A percentile compares a stretch with the other conserved stretches of the same genome.
Conservation (phyloP, 2,888 invertebrate species). For the Archaeoteleia sp. region DNA sequence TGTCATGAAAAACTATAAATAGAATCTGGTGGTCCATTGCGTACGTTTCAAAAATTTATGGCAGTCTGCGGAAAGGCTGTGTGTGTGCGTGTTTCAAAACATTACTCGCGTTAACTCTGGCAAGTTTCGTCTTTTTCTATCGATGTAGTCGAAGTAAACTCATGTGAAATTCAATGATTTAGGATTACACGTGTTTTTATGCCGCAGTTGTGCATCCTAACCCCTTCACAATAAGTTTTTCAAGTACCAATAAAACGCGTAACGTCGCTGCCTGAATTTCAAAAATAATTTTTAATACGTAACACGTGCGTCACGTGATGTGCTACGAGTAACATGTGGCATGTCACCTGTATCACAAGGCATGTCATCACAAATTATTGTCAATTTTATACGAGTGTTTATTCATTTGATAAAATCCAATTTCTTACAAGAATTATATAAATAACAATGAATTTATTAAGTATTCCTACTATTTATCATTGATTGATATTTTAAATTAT, state of each 20-base stretch:
- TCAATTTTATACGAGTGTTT: constrained; percentile 24
- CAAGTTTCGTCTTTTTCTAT: constrained; percentile 13
- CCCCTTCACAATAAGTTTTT: constrained; percentile 22
- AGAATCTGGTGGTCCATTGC: constrained; percentile 13
- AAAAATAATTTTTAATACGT: constrained; percentile 21
- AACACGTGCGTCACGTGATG: constrained; percentile 22
- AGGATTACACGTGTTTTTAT: constrained; percentile 24
- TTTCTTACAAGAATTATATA: too few relatives aligned
- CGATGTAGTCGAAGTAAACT: constrained; percentile 8
- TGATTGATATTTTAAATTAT: too few relatives aligned
- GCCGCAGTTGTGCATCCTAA: constrained; percentile 4
- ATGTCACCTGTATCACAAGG: constrained; percentile 16
- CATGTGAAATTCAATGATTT: constrained; percentile 13
- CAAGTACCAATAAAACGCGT: constrained; percentile 20
- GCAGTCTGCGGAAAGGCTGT: constrained; percentile 23
- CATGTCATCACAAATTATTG: constrained; percentile 6
- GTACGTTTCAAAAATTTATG: constrained; percentile 22
- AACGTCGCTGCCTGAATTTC: constrained; percentile 1
- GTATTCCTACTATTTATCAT: too few relatives aligned
- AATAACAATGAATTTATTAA: too few relatives aligned
- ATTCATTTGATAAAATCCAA: constrained; percentile 1
- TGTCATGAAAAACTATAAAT: constrained; percentile 22
- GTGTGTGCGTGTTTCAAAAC: constrained; percentile 18
- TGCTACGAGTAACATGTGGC: constrained; percentile 23
- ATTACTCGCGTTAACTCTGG: constrained; percentile 9